These are phyloP conservation scores for Cranoglanis bouderius DNA, from an alignment of 2,113 vertebrate genomes.

Conservation along the genomic window DNA sequence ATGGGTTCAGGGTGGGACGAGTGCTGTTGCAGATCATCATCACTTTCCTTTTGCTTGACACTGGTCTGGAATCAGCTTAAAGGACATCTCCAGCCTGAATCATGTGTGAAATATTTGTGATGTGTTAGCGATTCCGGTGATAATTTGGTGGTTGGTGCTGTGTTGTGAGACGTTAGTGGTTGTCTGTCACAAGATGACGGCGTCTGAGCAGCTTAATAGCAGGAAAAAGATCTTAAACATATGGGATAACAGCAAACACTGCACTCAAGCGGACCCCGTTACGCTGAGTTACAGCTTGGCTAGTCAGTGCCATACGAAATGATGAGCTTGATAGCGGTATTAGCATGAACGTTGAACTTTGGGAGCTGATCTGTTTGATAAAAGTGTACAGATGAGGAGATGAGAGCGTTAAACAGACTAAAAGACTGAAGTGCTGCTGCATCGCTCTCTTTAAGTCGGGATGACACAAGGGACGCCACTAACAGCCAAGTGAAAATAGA, in stretches of 20 bases:
- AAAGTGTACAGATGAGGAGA: neutral
- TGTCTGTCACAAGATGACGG: neutral
- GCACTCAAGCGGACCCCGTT: neutral
- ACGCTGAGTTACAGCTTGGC: neutral
- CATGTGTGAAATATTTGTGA: neutral
- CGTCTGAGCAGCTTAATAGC: neutral
- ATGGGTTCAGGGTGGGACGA: slow-evolving; percentile 28
- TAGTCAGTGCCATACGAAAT: neutral
- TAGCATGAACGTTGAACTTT: neutral
- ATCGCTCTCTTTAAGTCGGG: neutral
- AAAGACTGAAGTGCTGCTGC: neutral
- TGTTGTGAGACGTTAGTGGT: neutral
- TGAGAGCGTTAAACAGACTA: neutral
- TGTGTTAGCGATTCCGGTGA: neutral
- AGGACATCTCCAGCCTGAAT: neutral
- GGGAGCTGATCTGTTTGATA: neutral
- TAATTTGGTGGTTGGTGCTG: neutral
- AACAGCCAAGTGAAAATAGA: neutral
- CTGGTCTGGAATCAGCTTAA: slow-evolving; percentile 5
- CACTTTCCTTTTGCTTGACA: neutral
- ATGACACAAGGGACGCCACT: neutral
- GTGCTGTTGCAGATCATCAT: slow-evolving; percentile 16
- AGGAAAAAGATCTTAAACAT: neutral
- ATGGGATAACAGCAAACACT: neutral
- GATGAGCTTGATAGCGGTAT: neutral